Percentiles rank a stretch among this genome's conserved stretches.
phyloP scores from a whole-genome alignment of 2,113 vertebrate genomes.

The Smithornis capensis region DNA sequence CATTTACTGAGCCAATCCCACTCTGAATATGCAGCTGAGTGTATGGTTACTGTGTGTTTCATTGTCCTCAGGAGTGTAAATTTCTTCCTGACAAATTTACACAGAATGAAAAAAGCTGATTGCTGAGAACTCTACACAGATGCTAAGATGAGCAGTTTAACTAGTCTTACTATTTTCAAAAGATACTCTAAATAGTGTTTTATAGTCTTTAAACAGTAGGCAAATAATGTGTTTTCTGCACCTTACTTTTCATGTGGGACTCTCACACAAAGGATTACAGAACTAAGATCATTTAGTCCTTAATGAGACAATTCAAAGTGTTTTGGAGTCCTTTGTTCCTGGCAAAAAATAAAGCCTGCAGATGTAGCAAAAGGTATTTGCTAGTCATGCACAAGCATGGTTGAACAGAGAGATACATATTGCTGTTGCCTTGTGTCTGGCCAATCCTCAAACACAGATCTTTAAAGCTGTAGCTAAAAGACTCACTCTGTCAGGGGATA shows the following conservation, averaged over 20 bases:
- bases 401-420: background rate
- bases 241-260: background rate
- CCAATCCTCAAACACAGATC: background rate
- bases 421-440: background rate
- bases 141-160: background rate
- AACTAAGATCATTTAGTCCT: background rate
- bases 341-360: background rate
- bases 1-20: background rate
- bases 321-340: background rate
- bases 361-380: background rate
- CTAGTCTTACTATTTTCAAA: background rate
- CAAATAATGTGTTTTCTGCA: background rate
- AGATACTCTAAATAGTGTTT: background rate
- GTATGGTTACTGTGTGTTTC: background rate
- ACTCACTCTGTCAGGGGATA: background rate
- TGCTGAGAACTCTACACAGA: background rate
- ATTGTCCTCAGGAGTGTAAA: background rate
- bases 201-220: background rate
- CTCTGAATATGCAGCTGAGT: background rate
- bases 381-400: background rate
- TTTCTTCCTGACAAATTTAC: background rate
- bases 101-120: background rate
- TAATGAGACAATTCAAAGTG: background rate
- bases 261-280: background rate
- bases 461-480: background rate